phyloP scores from a whole-genome alignment of 2,888 invertebrate species.

The Macrophya alboannulata region DNA sequence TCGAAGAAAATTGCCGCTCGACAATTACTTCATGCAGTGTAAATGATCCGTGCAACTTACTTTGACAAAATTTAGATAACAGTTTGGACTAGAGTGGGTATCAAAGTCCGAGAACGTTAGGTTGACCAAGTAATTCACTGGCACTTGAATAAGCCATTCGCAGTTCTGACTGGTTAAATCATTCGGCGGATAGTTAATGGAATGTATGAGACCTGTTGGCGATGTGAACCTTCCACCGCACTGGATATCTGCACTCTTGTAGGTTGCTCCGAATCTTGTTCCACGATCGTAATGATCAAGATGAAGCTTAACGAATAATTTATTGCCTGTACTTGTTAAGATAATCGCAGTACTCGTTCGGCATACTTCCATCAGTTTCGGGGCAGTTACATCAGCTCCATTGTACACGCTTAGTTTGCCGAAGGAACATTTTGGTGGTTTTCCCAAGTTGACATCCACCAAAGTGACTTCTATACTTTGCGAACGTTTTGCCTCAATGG shows the following conservation, averaged over 20 bases:
- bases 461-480: constrained; percentile 86
- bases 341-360: constrained; percentile 78
- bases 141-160: constrained; percentile 88
- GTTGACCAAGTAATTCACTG: constrained; percentile 86
- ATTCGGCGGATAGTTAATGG: constrained; percentile 92
- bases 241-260: constrained; percentile 81
- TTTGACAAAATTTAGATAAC: constrained; percentile 82
- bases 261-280: constrained; percentile 86
- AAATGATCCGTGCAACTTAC: too few species aligned
- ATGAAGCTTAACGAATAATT: constrained; percentile 86
- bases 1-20: too few species aligned
- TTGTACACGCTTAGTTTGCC: constrained; percentile 87
- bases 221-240: constrained; percentile 90
- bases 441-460: constrained; percentile 84
- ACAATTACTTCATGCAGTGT: too few species aligned
- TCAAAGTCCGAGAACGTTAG: constrained; percentile 88
- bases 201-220: constrained; percentile 86
- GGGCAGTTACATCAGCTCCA: constrained; percentile 84
- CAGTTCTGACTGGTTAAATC: constrained; percentile 90
- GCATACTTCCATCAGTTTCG: constrained; percentile 85
- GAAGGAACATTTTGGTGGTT: constrained; percentile 82
- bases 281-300: constrained; percentile 83
- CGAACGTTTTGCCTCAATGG: constrained; percentile 86
- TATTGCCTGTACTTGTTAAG: constrained; percentile 86
- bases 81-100: constrained; percentile 80